These are phyloP conservation scores for Oopsacas minuta DNA, from an alignment of 37 sponge, comb jelly and placozoan genomes.

Conservation along the genomic window DNA sequence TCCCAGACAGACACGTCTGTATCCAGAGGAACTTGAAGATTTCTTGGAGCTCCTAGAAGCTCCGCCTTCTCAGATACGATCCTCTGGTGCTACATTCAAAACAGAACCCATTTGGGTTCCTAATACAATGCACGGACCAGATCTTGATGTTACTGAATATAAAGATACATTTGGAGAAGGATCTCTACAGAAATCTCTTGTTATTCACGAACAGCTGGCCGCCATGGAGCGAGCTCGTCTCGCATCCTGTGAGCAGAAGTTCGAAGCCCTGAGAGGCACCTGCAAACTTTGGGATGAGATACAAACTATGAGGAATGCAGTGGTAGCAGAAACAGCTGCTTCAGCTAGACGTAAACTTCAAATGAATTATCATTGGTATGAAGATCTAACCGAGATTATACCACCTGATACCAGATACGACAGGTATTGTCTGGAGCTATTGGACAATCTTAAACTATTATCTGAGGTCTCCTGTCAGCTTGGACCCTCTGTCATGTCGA, in stretches of 20 bases:
- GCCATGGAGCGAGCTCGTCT: conserved; percentile 24
- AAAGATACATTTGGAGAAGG: not conserved
- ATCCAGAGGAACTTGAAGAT: not conserved
- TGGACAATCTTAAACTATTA: not conserved
- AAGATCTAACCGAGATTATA: not conserved
- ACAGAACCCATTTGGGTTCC: not conserved
- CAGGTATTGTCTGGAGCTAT: not conserved
- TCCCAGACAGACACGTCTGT: not conserved
- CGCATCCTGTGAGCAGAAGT: conserved; percentile 20
- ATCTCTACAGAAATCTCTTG: not conserved
- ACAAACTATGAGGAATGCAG: not conserved
- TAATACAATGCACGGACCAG: not conserved
- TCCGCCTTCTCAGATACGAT: not conserved
- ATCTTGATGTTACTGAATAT: not conserved
- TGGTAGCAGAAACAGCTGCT: conserved; percentile 22
- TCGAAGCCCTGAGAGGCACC: not conserved
- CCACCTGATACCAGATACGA: not conserved
- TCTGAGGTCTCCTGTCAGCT: not conserved
- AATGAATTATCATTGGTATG: conserved; percentile 26
- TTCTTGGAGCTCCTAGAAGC: not conserved
- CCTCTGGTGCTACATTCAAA: not conserved
- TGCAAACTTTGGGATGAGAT: conserved; percentile 22
- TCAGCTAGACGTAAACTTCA: conserved; percentile 19
- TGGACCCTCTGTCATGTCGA: not conserved
- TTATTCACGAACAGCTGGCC: conserved; percentile 23